Base-by-base conservation (phyloP, 2,797 vertebrate species). In the Podarcis siculus region DNA sequence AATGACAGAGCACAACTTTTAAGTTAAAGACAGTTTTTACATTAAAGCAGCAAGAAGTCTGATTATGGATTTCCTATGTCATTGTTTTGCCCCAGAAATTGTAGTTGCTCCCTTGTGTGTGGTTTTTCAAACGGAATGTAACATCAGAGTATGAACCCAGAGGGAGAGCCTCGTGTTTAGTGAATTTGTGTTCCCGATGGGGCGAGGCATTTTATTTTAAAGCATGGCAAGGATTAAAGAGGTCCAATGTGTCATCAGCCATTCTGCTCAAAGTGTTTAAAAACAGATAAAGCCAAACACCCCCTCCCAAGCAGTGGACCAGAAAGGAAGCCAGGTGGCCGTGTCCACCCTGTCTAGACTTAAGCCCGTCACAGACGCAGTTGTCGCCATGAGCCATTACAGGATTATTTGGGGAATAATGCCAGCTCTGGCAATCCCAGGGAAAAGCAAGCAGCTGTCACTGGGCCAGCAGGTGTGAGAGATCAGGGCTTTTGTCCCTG, bases 241-340 rank as follows among this genome's bases (percentile, higher is more conserved):
- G 9, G 1, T 5, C 5, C 25, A 66, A 8, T 45, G 0, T 0
- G 6, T 23, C 7, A 73, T 0, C 32, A 58, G 7, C 42, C 91
- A 5, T 3, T 13, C 27, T 30, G 23, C 72, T 72, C 76, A 27
- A 5, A 71, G 69, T n/a, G 17, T 37, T 88, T 90, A 25, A 45
- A 58, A 83, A 1, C 55, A 72, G 78, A 82, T 87, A 55, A 61
- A 88, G 13, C 49, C 23, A 72, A 58, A 2, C 19, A 4, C 32
- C 73, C 17, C 55, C 35, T 0, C 75, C 0, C 21, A 21, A 83
- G 0, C 55, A 67, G 8, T 66, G 76, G 87, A 86, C 42, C 19
- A 3, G 30, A 80, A 86, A 83, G 73, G 61, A 35, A 86, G 77
- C 76, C 79, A 77, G 5, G 13, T 89, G 87, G 2, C 37, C 58